A percentile compares a stretch with the other conserved stretches of the same genome.
phyloP scores from a whole-genome alignment of 2,113 vertebrate species.

The Laticauda colubrina region DNA sequence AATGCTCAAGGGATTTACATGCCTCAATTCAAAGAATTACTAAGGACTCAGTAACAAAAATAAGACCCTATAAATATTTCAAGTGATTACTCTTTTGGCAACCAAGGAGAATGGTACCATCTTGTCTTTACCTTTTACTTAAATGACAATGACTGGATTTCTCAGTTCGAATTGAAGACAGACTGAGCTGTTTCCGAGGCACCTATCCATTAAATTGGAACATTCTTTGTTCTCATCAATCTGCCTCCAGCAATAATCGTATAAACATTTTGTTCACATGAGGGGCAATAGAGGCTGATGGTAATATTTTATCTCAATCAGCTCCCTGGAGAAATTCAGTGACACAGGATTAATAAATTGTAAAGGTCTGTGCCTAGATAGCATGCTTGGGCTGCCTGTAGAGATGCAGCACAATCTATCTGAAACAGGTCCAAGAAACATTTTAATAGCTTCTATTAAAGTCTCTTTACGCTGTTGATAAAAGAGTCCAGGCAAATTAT shows the following conservation, averaged over 20 bases:
- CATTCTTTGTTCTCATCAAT: conserved; percentile 54
- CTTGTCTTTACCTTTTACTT: conserved; percentile 40
- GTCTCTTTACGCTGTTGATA: not conserved
- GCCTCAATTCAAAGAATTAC: conserved; percentile 63
- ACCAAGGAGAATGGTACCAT: conserved; percentile 54
- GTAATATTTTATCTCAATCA: not conserved
- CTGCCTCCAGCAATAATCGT: conserved; percentile 57
- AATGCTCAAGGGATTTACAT: conserved; percentile 64
- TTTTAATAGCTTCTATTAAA: not conserved
- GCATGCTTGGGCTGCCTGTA: not conserved
- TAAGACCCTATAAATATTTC: conserved; percentile 75
- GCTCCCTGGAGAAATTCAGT: not conserved
- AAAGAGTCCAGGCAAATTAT: not conserved
- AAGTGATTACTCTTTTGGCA: conserved; percentile 46
- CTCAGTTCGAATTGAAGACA: conserved; percentile 50
- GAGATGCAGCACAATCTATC: not conserved
- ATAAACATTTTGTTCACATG: conserved; percentile 50
- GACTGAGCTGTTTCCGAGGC: conserved; percentile 46
- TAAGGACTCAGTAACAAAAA: conserved; percentile 67
- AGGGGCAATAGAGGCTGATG: conserved; percentile 22
- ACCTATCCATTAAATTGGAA: conserved; percentile 59
- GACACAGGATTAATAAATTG: not conserved
- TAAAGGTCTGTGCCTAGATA: not conserved
- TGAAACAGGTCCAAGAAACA: not conserved
- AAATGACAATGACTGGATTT: conserved; percentile 37